These are phyloP conservation scores for Simalia tracyae DNA, from an alignment of 2,797 vertebrate genomes.

Conservation along the genomic window DNA sequence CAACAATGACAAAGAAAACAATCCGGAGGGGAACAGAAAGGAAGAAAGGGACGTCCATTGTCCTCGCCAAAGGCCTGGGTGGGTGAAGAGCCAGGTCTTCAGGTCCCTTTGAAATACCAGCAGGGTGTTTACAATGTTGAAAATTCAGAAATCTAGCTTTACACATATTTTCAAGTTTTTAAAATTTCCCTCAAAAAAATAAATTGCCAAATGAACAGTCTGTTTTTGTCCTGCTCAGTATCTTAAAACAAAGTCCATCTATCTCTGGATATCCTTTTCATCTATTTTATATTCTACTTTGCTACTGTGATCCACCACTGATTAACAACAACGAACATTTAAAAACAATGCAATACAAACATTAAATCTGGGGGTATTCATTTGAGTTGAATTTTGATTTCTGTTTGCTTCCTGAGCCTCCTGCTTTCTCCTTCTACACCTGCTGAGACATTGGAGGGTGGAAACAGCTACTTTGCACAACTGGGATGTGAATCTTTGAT, in stretches of 20 bases:
- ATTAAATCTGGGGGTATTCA: neutral
- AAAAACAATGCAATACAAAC: constrained; percentile 8
- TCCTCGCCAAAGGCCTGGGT: too few species aligned
- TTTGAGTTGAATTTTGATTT: neutral
- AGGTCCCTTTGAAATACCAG: too few species aligned
- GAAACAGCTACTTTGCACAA: neutral
- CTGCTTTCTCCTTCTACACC: neutral
- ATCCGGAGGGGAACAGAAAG: too few species aligned
- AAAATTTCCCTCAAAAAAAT: neutral
- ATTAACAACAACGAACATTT: neutral
- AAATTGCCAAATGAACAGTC: neutral
- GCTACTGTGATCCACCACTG: neutral
- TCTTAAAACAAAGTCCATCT: neutral
- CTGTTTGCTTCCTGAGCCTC: neutral
- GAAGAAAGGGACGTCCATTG: too few species aligned
- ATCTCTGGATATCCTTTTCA: neutral
- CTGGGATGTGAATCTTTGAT: constrained; percentile 1
- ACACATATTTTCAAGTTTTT: neutral
- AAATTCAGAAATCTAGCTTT: neutral
- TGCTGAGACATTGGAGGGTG: neutral
- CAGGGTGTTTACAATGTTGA: too few species aligned
- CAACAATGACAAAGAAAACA: too few species aligned
- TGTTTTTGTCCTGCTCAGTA: neutral
- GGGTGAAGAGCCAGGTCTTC: too few species aligned
- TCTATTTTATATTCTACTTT: neutral